Conservation (phyloP, 2,797 vertebrate species). For the Lithobates sylvaticus region DNA sequence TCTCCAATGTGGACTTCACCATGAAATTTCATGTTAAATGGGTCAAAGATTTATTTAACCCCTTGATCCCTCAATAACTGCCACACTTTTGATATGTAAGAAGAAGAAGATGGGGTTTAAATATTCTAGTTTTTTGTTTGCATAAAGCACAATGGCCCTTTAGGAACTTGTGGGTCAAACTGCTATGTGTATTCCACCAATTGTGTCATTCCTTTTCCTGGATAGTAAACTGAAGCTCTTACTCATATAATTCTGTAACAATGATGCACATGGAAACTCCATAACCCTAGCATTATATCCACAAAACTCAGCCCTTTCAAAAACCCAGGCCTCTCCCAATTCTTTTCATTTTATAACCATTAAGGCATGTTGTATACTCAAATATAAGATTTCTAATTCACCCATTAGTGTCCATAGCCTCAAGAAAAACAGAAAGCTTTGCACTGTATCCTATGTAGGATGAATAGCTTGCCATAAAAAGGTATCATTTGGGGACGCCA, state of each 20-base stretch:
- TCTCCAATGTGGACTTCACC: too few relatives aligned
- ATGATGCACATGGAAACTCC: not conserved
- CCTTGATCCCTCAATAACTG: too few relatives aligned
- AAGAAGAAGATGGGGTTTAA: too few relatives aligned
- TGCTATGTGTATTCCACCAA: too few relatives aligned
- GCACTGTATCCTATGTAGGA: slow-evolving; percentile 36
- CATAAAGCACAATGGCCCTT: too few relatives aligned
- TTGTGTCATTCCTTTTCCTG: not conserved
- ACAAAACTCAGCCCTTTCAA: not conserved
- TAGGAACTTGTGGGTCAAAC: too few relatives aligned
- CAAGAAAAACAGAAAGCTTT: slow-evolving; percentile 31
- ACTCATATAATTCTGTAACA: not conserved
- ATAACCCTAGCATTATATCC: not conserved
- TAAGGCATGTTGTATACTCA: not conserved
- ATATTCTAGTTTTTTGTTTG: too few relatives aligned
- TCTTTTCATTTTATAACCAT: slow-evolving; percentile 9
- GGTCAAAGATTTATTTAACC: too few relatives aligned
- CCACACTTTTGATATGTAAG: too few relatives aligned
- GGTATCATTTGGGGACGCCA: slow-evolving; percentile 61
- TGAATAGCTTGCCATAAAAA: slow-evolving; percentile 59
- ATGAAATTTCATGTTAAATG: too few relatives aligned
- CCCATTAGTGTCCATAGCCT: slow-evolving; percentile 21
- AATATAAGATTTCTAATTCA: slow-evolving; percentile 37
- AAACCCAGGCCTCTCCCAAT: not conserved
- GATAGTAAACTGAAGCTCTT: not conserved